phyloP scores from a whole-genome alignment of 2,113 vertebrate genomes.

The Mormyrus lacerda region DNA sequence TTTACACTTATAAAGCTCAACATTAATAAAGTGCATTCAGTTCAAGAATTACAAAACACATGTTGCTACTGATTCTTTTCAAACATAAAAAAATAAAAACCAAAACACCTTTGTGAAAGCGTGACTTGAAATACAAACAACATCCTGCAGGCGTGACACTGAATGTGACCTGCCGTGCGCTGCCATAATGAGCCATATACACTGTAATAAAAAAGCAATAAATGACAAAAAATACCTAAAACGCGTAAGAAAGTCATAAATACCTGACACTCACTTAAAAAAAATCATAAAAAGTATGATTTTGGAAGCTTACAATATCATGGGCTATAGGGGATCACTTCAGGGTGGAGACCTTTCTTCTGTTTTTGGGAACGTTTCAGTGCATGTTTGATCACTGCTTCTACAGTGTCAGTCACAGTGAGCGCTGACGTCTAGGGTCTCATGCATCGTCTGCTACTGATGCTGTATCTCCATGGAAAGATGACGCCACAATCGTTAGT shows the following conservation, averaged over 20 bases:
- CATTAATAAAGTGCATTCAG: neutral
- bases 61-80: neutral
- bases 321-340: neutral
- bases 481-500: neutral
- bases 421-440: neutral
- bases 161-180: neutral
- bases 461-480: neutral
- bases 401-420: neutral
- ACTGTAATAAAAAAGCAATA: neutral
- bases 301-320: neutral
- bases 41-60: neutral
- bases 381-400: neutral
- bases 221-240: neutral
- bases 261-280: neutral
- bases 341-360: neutral
- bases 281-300: neutral
- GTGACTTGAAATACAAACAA: neutral
- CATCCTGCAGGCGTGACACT: neutral
- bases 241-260: neutral
- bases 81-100: neutral
- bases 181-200: neutral
- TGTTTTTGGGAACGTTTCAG: neutral
- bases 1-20: neutral
- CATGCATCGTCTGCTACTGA: neutral
- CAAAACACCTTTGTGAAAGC: neutral